phyloP scores from a whole-genome alignment of 2,888 invertebrate species.

The Pyralis farinalis region DNA sequence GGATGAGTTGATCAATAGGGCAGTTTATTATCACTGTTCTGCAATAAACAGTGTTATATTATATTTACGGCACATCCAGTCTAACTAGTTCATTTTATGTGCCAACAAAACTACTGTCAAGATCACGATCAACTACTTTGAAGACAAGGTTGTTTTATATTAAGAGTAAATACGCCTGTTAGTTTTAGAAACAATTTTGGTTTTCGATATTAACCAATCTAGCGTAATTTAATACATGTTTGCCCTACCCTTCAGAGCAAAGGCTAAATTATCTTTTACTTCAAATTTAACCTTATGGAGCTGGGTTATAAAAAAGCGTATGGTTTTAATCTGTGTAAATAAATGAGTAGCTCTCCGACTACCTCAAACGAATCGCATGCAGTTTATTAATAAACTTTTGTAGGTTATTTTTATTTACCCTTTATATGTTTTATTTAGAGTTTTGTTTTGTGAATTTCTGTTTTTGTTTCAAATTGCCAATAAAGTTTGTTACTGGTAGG shows the following conservation, averaged over 20 bases:
- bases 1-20: too few species aligned
- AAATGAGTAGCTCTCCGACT: constrained; percentile 6
- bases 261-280: constrained; percentile 1
- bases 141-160: constrained; percentile 49
- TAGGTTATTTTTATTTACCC: too few species aligned
- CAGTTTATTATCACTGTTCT: too few species aligned
- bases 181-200: background rate
- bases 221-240: too few species aligned
- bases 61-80: constrained; percentile 24
- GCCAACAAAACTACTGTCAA: constrained; percentile 34
- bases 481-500: too few species aligned
- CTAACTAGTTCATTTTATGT: constrained; percentile 20
- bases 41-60: too few species aligned
- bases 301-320: constrained; percentile 10
- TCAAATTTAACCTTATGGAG: constrained; percentile 17
- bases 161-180: background rate
- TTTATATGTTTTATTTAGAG: too few species aligned
- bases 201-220: background rate
- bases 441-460: too few species aligned
- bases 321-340: constrained; percentile 6
- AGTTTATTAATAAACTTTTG: too few species aligned
- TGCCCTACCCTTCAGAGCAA: too few species aligned
- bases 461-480: too few species aligned
- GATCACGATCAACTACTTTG: constrained; percentile 51
- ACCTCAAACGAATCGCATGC: constrained; percentile 1